Evolutionary conservation across 2,888 invertebrate genomes (phyloP).

Genomic region (Dinocampus coccinellae): DNA sequence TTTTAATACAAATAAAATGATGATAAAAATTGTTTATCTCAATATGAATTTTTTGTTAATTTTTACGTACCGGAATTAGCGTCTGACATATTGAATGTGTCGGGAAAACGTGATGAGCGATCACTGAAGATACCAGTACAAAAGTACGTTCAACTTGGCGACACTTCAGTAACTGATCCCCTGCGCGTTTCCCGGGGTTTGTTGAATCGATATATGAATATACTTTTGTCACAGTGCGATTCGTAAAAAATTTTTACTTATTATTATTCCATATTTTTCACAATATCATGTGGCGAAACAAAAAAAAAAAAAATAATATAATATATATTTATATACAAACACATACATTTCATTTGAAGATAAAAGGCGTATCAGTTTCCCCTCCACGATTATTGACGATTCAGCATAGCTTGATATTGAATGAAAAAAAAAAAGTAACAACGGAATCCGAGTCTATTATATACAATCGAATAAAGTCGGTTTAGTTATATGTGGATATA

Average conservation of each 20-base stretch:
- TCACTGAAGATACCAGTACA: conserved; percentile 36
- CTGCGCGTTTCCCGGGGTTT: conserved; percentile 56
- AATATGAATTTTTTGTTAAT: neutral
- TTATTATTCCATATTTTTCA: neutral
- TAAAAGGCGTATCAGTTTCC: neutral
- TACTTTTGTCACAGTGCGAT: conserved; percentile 5
- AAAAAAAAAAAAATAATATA: neutral
- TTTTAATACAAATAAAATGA: too few species aligned
- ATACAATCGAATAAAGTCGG: neutral
- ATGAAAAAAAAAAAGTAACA: too few species aligned
- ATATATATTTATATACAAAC: neutral
- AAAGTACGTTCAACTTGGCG: conserved; percentile 53
- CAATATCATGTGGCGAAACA: too few species aligned
- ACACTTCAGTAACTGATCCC: conserved; percentile 52
- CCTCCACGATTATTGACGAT: neutral
- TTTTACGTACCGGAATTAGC: conserved; percentile 56
- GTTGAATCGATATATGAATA: conserved; percentile 58
- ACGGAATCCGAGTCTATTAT: neutral
- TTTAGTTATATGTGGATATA: neutral
- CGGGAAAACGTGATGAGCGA: conserved; percentile 41
- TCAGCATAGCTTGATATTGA: neutral
- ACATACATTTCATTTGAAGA: neutral
- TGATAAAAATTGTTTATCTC: too few species aligned
- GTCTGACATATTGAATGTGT: conserved; percentile 56
- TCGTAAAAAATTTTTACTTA: neutral